Base-by-base conservation (phyloP, 92 coral and sea anemone genomes). In the Parazoanthus darwini region DNA sequence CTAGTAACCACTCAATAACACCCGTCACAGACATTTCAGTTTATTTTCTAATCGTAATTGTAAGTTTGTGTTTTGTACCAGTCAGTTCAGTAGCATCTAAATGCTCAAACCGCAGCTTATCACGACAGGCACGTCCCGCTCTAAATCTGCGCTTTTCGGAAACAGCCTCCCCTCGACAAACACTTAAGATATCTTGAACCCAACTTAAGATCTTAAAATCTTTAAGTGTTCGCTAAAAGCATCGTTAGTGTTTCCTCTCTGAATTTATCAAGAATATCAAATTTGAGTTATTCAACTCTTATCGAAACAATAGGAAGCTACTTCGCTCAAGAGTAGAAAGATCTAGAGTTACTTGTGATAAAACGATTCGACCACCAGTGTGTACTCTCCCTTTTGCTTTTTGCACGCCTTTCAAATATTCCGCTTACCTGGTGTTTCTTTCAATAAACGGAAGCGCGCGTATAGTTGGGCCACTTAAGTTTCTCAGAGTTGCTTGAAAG, bases 221-320 rank as follows among this genome's bases (percentile, higher is more conserved):
- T 38, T 66, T 68, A 82, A 82, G 86, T 82, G 86, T 68, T 82
- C 86, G 77, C 38, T 82, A 82, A 82, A 68, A 81, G 85, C 85
- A 66, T 82, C 70, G 77, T 82, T 82, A 82, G 56, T 59, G 63
- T 74, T 39, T 82, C 77, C 77, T 44, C 72, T 67, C 46, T 44
- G 39, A 82, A 39, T 13, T 82, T 82, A 82, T 82, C 86, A 23
- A 66, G 23, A 82, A 42, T 82, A 82, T 82, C 86, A 82, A 38
- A 43, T 43, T 82, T 42, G 26, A 67, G 59, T 70, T 68, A 18
- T 73, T 67, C 33, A 42, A 25, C 65, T 59, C 23, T 82, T 82
- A 44, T 59, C 15, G 75, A 67, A 20, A 82, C 29, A 68, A 82
- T 67, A 46, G 37, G 75, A 66, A 22, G 13, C 77, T 42, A 82